Evolutionary conservation across 2,888 invertebrate species (phyloP).

Genomic region (Xanthorhoe designata): DNA sequence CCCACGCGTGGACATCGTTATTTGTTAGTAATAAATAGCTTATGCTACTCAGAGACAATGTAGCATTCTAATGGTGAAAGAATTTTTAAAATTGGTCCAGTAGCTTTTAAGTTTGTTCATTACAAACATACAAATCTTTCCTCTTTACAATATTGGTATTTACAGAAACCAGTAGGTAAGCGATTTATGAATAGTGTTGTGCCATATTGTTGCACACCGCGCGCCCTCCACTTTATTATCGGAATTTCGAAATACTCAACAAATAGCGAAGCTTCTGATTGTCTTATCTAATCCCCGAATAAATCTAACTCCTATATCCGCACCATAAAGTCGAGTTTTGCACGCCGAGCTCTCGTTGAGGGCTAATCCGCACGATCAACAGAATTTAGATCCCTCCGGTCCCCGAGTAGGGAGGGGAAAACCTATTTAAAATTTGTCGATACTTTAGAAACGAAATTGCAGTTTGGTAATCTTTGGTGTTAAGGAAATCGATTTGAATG

Average conservation of each 20-base stretch:
- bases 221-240: conserved; percentile 39
- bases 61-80: too few species aligned
- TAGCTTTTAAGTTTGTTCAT: too few species aligned
- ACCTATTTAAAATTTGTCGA: conserved; percentile 14
- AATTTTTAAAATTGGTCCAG: too few species aligned
- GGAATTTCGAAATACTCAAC: conserved; percentile 38
- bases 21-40: too few species aligned
- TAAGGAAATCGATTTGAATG: too few species aligned
- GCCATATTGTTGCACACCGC: neutral
- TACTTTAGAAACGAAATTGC: conserved; percentile 3
- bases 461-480: neutral
- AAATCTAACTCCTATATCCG: conserved; percentile 24
- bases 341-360: conserved; percentile 19
- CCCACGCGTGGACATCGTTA: too few species aligned
- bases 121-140: too few species aligned
- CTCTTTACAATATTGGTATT: too few species aligned
- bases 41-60: too few species aligned
- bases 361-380: conserved; percentile 46
- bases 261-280: conserved; percentile 38
- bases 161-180: too few species aligned
- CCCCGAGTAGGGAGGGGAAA: conserved; percentile 8
- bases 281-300: conserved; percentile 21
- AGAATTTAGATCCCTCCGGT: conserved; percentile 34
- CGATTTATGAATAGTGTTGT: too few species aligned
- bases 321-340: conserved; percentile 17